Base-by-base conservation (phyloP, 2,888 invertebrate species). In the Chrysopilus asiliformis region DNA sequence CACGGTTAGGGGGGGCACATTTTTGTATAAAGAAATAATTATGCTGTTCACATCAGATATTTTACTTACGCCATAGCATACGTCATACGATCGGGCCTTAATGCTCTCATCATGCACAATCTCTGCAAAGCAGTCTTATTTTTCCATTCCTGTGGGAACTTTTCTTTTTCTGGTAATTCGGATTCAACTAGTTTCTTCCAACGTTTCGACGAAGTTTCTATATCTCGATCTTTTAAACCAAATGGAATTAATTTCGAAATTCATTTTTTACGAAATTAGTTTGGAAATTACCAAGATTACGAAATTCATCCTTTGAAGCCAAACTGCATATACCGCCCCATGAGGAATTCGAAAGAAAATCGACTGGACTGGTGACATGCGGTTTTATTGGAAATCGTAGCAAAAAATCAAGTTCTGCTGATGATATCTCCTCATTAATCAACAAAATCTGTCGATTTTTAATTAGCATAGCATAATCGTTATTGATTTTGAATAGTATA, bases 111-210 rank as follows among this genome's bases (percentile, higher is more conserved):
- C 85, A 95, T 94, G 57, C 93, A 94, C n/a, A 95, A 66, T 46
- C 90, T 73, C 58, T 95, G 94, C 14, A 95, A 66, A 0, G 90
- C 79, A 1, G 86, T 82, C 68, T 93, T 94, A 55, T 86, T 91
- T 63, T 95, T 95, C 94, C 94, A 95, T 65, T 95, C 95, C 64
- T 93, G 93, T 1, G 95, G 95, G 60, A 95, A 87, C 59, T 93
- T 94, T 56, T 95, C 94, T 47, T 86, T 78, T 61, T 95, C 95
- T 1, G 95, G 93, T 52, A 83, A 80, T 55, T 95, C 94, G 49
- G 84, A 80, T 64, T 95, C 95, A 2, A 94, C 85, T 51, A 94
- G 76, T 64, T 94, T 94, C 61, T 93, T 93, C 95, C 95, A 95
- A 38, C 93, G 72, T 57, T 94, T 95, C n/a, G 87, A 81, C 2